Conservation (phyloP, 2,888 invertebrate species). For the Drosophila mimetica region DNA sequence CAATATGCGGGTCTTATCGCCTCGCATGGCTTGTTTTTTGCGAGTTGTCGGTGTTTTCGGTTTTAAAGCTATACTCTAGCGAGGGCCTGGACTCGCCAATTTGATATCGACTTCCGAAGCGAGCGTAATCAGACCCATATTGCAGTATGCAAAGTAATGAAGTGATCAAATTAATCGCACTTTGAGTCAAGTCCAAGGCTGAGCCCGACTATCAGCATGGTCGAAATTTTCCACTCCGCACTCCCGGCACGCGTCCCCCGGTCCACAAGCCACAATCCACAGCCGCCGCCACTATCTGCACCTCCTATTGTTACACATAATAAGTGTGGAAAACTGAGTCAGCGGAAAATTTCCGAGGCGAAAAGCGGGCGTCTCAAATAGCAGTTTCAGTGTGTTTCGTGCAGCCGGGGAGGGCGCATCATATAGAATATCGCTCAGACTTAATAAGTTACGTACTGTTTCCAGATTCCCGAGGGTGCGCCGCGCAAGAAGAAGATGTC, state of each 20-base stretch:
- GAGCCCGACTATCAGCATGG: slow-evolving; percentile 26
- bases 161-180: slow-evolving; percentile 15
- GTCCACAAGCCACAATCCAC: no score
- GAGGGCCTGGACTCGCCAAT: slow-evolving; percentile 51
- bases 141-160: slow-evolving; percentile 22
- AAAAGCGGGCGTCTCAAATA: slow-evolving; percentile 46
- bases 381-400: slow-evolving; percentile 56
- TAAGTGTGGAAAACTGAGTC: slow-evolving; percentile 49
- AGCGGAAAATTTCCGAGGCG: slow-evolving; percentile 62
- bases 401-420: slow-evolving; percentile 47
- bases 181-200: slow-evolving; percentile 51
- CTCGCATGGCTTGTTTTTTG: slow-evolving; percentile 57
- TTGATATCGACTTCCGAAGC: slow-evolving; percentile 56
- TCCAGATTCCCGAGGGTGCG: slow-evolving; percentile 54
- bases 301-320: slow-evolving; percentile 53
- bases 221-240: slow-evolving; percentile 40
- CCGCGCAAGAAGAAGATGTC: slow-evolving; percentile 86
- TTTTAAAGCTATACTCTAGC: slow-evolving; percentile 47
- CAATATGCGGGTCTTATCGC: slow-evolving; percentile 36
- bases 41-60: slow-evolving; percentile 31
- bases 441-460: slow-evolving; percentile 13
- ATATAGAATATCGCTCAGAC: slow-evolving; percentile 1
- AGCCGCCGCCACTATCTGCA: slow-evolving; percentile 37
- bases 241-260: slow-evolving; percentile 16
- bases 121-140: slow-evolving; percentile 8